Evolutionary conservation across 2,113 vertebrate genomes (phyloP).

Genomic region (Engystomops pustulosus): DNA sequence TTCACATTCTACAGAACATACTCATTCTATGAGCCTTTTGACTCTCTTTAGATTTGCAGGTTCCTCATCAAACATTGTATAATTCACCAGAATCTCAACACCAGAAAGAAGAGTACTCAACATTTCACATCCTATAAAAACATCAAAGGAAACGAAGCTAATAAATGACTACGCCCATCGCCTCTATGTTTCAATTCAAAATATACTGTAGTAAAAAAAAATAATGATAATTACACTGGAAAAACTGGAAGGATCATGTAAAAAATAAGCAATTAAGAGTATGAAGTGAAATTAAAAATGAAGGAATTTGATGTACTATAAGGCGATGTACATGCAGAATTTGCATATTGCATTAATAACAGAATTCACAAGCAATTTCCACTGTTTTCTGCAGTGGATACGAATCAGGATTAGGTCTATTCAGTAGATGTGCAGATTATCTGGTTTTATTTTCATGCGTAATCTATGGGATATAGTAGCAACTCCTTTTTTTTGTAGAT

Average conservation of each 20-base stretch:
- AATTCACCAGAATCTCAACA: conserved; percentile 17
- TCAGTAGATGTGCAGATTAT: too few species aligned
- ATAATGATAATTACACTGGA: neutral
- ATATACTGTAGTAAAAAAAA: neutral
- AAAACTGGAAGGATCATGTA: neutral
- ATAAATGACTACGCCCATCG: neutral
- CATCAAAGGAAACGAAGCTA: neutral
- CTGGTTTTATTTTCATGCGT: too few species aligned
- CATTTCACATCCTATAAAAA: neutral
- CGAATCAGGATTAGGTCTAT: too few species aligned
- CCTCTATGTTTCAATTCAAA: neutral
- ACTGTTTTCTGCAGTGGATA: too few species aligned
- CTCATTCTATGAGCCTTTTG: conserved; percentile 5
- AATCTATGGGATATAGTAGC: too few species aligned
- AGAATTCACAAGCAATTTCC: too few species aligned
- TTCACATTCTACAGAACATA: conserved; percentile 1
- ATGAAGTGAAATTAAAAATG: too few species aligned
- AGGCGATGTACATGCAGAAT: too few species aligned
- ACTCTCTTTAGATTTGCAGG: conserved; percentile 22
- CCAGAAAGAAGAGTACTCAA: neutral
- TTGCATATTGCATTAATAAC: too few species aligned
- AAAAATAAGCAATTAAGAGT: neutral
- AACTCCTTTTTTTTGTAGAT: too few species aligned
- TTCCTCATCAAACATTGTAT: conserved; percentile 24
- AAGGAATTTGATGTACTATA: too few species aligned